Conservation (phyloP, 2,888 invertebrate species). For the Polyommatus icarus region DNA sequence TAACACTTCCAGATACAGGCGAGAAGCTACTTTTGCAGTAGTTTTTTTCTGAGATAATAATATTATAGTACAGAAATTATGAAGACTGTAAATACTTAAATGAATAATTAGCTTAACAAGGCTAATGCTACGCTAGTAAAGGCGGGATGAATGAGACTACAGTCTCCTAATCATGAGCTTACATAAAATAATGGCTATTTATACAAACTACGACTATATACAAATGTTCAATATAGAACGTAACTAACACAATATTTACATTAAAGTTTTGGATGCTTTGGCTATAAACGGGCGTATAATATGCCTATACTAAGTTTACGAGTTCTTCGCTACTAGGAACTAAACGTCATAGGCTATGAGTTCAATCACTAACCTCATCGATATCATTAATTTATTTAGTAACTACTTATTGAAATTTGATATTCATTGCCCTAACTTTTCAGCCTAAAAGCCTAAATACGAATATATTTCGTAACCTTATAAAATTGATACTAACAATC, state of each 20-base stretch:
- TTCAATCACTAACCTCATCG: slow-evolving; percentile 26
- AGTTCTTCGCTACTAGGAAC: slow-evolving; percentile 57
- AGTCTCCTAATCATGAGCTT: slow-evolving; percentile 39
- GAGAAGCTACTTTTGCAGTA: neutral
- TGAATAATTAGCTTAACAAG: slow-evolving; percentile 23
- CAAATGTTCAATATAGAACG: slow-evolving; percentile 43
- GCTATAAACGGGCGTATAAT: slow-evolving; percentile 66
- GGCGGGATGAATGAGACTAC: slow-evolving; percentile 42
- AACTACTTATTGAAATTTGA: neutral
- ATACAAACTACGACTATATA: slow-evolving; percentile 45
- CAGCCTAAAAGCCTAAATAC: slow-evolving; percentile 10
- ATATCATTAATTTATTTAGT: slow-evolving; percentile 25
- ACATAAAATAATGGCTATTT: slow-evolving; percentile 45
- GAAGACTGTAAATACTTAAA: slow-evolving; percentile 8
- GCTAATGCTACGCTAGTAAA: slow-evolving; percentile 31
- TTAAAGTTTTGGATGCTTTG: slow-evolving; percentile 77
- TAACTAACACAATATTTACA: slow-evolving; percentile 62
- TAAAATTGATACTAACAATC: neutral
- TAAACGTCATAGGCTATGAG: slow-evolving; percentile 46
- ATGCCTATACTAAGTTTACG: slow-evolving; percentile 44
- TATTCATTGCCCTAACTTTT: neutral
- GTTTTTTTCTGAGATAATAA: neutral
- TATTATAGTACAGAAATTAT: neutral
- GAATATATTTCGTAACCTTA: neutral
- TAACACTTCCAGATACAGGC: neutral